Evolutionary conservation across 2,888 invertebrate species (phyloP), one percentile per base, ranked within the genome.

Genomic region (Baccha elongata): DNA sequence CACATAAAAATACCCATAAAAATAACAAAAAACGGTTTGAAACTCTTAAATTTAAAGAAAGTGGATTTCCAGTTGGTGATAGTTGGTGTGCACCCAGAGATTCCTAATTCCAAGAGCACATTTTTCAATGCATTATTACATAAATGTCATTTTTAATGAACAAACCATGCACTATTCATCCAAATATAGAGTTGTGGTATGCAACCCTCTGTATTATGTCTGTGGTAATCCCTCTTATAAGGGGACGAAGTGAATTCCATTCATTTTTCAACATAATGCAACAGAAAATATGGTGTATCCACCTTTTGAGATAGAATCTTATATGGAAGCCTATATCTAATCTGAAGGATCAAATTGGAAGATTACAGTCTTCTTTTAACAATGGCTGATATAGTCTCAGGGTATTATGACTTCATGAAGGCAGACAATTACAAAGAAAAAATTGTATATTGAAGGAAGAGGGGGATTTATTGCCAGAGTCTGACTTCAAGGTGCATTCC

Each of bases 1-100:
- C 68, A n/a, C 67, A 79, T 79, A 73, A 79, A 79, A 79, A 48
- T 74, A 40, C 32, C 53, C 73, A 68, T 79, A 79, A 74, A 79
- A 65, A 15, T 37, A 64, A 67, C 35, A 52, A 50, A 58, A 72
- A 37, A 37, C n/a, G 44, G 23, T 32, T 44, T 75, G 44, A 11
- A 71, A 48, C 48, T 64, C 23, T 44, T 40, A 55, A 67, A 55
- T 26, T 48, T 15, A 32, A 44, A 55, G 7, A 64, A 58, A 48
- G 48, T 17, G 35, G 35, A 74, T 19, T 42, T 11, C 17, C 52
- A 48, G 23, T 44, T 8, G 29, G 29, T 7, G 29, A 7, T 32
- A 13, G 40, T 40, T 52, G 21, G 32, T 23, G 32, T 23, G 15
- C 53, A 48, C 53, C 48, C n/a, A n/a, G n/a, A n/a, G n/a, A n/a